Conservation (phyloP, 2,888 invertebrate species). For the Drosophila infuscata region DNA sequence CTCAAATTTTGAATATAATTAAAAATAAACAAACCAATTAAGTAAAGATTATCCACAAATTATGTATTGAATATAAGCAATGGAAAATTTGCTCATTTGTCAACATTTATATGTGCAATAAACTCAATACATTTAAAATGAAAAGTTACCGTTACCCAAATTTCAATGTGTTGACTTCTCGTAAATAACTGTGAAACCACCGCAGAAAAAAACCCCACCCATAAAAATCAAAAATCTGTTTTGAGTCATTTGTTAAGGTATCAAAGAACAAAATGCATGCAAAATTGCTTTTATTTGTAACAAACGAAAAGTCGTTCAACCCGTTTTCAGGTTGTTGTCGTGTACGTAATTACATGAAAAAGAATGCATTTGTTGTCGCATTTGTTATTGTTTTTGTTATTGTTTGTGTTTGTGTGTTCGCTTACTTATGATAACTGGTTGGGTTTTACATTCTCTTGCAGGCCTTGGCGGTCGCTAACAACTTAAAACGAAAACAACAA, state of each 20-base stretch:
- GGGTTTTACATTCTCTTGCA: conserved; percentile 71
- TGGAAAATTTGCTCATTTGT: background rate
- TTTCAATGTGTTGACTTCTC: background rate
- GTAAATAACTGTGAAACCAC: conserved; percentile 1
- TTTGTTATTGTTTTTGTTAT: conserved; percentile 29
- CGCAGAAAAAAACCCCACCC: conserved; percentile 31
- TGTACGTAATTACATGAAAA: conserved; percentile 45
- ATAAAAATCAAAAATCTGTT: conserved; percentile 3
- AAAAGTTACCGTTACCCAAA: conserved; percentile 6
- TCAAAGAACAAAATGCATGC: conserved; percentile 45
- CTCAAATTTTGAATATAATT: background rate
- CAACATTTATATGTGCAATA: background rate
- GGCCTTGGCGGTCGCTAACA: conserved; percentile 56
- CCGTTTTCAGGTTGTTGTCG: conserved; percentile 57
- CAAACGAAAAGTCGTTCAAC: conserved; percentile 70
- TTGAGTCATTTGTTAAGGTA: conserved; percentile 48
- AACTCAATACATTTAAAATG: background rate
- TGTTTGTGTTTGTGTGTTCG: conserved; percentile 11
- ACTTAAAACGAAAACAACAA: conserved; percentile 1
- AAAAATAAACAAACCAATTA: conserved; percentile 16
- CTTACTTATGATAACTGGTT: conserved; percentile 36
- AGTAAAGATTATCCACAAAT: conserved; percentile 5
- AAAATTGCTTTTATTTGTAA: conserved; percentile 31
- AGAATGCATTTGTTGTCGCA: conserved; percentile 45
- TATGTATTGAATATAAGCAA: background rate